These are phyloP conservation scores for Pachypeltis micranthus DNA, from an alignment of 1,140 invertebrate species.

Conservation along the genomic window DNA sequence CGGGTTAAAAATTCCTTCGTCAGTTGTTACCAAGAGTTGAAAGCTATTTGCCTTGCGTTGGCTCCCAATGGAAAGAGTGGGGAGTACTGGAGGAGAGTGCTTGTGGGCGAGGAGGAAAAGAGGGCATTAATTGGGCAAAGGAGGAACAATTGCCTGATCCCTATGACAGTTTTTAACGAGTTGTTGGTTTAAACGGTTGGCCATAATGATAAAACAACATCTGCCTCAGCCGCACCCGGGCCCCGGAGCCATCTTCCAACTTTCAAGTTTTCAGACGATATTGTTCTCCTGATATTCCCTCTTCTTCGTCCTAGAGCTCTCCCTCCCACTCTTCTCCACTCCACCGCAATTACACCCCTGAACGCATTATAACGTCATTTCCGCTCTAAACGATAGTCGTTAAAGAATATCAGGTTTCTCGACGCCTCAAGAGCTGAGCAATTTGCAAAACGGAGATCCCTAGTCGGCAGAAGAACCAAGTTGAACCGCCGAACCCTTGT, in stretches of 20 bases:
- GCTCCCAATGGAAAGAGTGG: too few relatives aligned
- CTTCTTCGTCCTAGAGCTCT: too few relatives aligned
- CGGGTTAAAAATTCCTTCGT: too few relatives aligned
- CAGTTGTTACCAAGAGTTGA: too few relatives aligned
- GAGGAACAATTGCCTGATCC: background rate
- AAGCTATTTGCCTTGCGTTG: too few relatives aligned
- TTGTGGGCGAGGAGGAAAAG: too few relatives aligned
- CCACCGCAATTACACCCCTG: background rate
- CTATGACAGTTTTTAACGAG: slow-evolving; percentile 17
- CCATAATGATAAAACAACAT: slow-evolving; percentile 16
- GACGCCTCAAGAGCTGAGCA: too few relatives aligned
- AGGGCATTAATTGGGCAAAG: background rate
- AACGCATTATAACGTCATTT: background rate
- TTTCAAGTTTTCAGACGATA: background rate
- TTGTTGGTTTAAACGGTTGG: slow-evolving; percentile 8
- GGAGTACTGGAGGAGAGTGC: too few relatives aligned
- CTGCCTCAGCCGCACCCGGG: background rate
- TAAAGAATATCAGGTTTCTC: too few relatives aligned
- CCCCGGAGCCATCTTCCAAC: background rate
- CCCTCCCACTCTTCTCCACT: background rate
- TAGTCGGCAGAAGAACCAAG: too few relatives aligned
- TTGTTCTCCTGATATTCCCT: background rate
- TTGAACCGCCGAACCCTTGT: too few relatives aligned
- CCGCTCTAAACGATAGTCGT: background rate
- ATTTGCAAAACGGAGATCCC: too few relatives aligned